phyloP scores from a whole-genome alignment of 2,113 vertebrate species.

The Zootoca vivipara region DNA sequence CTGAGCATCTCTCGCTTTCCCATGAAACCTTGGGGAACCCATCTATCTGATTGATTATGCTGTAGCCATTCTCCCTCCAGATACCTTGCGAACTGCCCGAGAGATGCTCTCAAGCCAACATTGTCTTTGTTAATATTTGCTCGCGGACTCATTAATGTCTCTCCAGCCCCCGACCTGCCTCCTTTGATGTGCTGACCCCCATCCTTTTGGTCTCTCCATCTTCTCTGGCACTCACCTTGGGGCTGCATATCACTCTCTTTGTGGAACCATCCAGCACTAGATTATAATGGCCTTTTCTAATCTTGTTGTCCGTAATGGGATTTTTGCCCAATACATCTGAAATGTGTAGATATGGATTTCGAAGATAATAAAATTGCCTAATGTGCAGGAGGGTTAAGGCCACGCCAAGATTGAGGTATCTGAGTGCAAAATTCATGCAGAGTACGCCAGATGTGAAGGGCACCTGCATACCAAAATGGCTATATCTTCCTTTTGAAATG shows the following conservation, averaged over 20 bases:
- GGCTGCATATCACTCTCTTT: neutral
- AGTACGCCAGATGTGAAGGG: neutral
- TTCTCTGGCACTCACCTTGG: neutral
- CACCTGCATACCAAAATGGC: neutral
- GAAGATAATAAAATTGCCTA: constrained; percentile 9
- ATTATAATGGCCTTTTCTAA: constrained; percentile 11
- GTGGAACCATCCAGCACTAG: neutral
- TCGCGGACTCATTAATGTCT: constrained; percentile 9
- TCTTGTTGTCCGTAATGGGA: constrained; percentile 4
- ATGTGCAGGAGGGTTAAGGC: neutral
- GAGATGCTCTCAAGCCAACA: constrained; percentile 40
- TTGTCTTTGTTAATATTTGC: constrained; percentile 46
- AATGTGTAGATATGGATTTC: constrained; percentile 41
- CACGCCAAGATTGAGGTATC: neutral
- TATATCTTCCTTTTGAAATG: neutral
- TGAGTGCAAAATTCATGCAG: neutral
- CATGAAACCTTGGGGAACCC: constrained; percentile 9
- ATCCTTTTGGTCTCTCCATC: neutral
- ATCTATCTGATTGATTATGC: constrained; percentile 63
- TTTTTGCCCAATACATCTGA: constrained; percentile 19
- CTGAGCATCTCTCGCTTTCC: constrained; percentile 55
- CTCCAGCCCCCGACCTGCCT: constrained; percentile 21
- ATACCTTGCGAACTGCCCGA: constrained; percentile 46
- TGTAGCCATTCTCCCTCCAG: constrained; percentile 28
- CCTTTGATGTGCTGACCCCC: neutral